Base-by-base conservation (phyloP, 2,888 invertebrate genomes). In the Hofmannophila pseudospretella region DNA sequence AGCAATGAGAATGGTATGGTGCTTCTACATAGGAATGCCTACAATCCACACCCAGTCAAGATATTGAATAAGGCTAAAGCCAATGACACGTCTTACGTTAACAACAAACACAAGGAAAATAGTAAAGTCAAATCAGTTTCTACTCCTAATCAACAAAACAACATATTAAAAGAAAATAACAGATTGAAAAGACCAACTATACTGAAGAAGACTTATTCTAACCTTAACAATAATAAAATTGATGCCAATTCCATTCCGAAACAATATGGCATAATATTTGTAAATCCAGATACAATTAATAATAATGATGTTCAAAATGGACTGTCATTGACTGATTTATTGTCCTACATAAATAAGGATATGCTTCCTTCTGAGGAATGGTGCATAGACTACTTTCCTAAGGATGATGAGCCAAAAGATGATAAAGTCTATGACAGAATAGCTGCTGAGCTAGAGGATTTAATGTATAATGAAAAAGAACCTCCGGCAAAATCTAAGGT, bases 391-490 rank as follows among this genome's bases (percentile, higher is more conserved):
- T 82, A 75, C 48, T 74, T 81, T 39, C 86, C 87, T 9, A 77
- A 74, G 52, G 68, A 54, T 41, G 73, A 76, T 35, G 81, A 81
- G 57, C 74, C 72, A 1, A 81, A 76, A 45, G 73, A 82, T 59
- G 86, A 86, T 50, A 81, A 84, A 66, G 81, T 86, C 3, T 88
- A 86, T 72, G 86, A 88, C 44, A 64, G 84, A 36, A 87, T 88
- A 58, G 88, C 86, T 30, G 87, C 87, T 5, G 86, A 88, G 54
- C 54, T 88, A 25, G 87, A 88, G 61, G 84, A 82, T 48, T 64
- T 88, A 36, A 86, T 88, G 87, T 76, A 71, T 40, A 84, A 68
- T 65, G 78, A 81, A 35, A 80, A 78, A 51, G n/a, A n/a, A n/a
- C 60, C 72, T 32, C 51, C 54, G 32, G 42, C 40, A 13, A 69